phyloP scores from a whole-genome alignment of 2,797 vertebrate genomes.

The Acrossocheilus wenchowensis region DNA sequence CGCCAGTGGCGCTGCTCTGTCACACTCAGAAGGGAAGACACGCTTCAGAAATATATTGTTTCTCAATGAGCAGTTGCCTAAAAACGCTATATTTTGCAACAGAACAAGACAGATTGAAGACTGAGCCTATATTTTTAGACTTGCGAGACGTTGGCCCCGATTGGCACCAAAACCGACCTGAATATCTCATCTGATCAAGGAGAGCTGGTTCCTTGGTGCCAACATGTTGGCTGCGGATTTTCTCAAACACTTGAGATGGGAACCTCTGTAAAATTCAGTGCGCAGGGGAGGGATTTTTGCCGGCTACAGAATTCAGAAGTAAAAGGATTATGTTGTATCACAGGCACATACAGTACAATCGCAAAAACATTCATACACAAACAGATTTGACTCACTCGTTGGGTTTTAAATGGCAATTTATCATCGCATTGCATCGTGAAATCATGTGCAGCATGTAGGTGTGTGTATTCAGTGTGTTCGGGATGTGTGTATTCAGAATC shows the following conservation, averaged over 20 bases:
- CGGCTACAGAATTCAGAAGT: conserved; percentile 38
- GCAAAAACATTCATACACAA: conserved; percentile 44
- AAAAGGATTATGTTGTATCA: conserved; percentile 38
- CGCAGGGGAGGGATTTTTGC: not conserved
- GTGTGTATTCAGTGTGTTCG: not conserved
- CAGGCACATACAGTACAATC: not conserved
- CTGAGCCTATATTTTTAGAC: conserved; percentile 30
- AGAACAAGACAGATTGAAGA: conserved; percentile 13
- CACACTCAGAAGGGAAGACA: conserved; percentile 25
- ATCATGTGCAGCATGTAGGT: not conserved
- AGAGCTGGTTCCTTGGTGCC: not conserved
- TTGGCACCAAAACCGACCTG: conserved; percentile 22
- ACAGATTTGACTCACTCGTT: conserved; percentile 69
- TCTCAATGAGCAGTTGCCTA: conserved; percentile 37
- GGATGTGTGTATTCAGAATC: not conserved
- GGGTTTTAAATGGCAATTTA: conserved; percentile 77
- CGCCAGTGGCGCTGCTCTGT: conserved; percentile 19
- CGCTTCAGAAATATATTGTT: conserved; percentile 44
- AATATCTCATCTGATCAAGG: conserved; percentile 21
- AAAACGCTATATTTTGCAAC: conserved; percentile 13
- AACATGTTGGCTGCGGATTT: not conserved
- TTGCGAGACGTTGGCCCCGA: not conserved
- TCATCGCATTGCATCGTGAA: not conserved
- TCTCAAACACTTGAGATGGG: not conserved
- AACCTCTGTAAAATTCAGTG: conserved; percentile 46